Conservation (phyloP, 2,888 invertebrate species). For the Iphiclides podalirius region DNA sequence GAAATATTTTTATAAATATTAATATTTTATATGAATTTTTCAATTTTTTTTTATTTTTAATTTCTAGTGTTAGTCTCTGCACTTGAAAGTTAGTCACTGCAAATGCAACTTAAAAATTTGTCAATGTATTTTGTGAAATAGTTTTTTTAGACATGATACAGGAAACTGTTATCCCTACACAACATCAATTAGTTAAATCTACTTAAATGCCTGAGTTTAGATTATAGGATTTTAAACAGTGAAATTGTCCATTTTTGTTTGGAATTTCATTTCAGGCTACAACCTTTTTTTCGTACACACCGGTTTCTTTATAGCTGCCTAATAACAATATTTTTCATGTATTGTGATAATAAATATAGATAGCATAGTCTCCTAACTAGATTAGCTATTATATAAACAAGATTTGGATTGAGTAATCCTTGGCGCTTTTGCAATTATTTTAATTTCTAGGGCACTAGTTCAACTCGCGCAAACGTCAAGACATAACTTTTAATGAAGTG, state of each 20-base stretch:
- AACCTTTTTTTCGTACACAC: conserved; percentile 16
- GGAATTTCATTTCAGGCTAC: conserved; percentile 16
- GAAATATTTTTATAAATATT: too few relatives aligned
- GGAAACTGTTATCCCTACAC: background rate
- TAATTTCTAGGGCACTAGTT: conserved; percentile 20
- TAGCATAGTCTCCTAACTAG: conserved; percentile 6
- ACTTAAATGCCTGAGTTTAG: background rate
- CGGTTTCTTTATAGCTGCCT: conserved; percentile 8
- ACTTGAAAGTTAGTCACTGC: too few relatives aligned
- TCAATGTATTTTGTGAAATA: too few relatives aligned
- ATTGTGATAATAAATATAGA: background rate
- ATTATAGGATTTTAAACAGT: conserved; percentile 51
- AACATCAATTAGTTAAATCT: background rate
- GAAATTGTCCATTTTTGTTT: conserved; percentile 75
- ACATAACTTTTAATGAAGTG: conserved; percentile 10
- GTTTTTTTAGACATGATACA: too few relatives aligned
- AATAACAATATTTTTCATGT: conserved; percentile 8
- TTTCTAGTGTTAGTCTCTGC: too few relatives aligned
- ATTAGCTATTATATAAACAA: conserved; percentile 14
- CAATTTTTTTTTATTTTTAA: too few relatives aligned
- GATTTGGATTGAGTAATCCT: conserved; percentile 17
- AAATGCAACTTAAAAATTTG: too few relatives aligned
- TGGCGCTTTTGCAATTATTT: conserved; percentile 14
- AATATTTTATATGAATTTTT: too few relatives aligned
- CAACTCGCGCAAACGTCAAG: conserved; percentile 16